Evolutionary conservation across 1,140 invertebrate genomes (phyloP).

Genomic region (Aphidius gifuensis): DNA sequence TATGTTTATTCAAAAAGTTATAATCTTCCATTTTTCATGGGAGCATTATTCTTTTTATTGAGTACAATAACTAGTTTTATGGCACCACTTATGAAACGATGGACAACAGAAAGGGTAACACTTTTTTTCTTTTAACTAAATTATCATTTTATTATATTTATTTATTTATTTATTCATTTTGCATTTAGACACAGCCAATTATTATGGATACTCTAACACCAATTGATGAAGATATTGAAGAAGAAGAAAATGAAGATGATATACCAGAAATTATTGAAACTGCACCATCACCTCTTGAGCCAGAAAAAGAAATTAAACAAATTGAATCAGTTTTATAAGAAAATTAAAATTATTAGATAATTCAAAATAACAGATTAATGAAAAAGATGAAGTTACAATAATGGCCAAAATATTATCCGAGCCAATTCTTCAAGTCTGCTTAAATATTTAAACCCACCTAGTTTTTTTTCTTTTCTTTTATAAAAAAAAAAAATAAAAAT

Average conservation of each 20-base stretch:
- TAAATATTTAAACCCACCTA: background rate
- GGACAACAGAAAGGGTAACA: conserved; percentile 47
- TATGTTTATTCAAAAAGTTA: conserved; percentile 85
- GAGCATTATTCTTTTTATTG: conserved; percentile 81
- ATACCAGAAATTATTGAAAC: conserved; percentile 66
- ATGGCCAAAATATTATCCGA: conserved; percentile 17
- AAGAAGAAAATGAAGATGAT: conserved; percentile 73
- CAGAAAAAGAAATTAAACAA: conserved; percentile 63
- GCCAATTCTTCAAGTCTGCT: conserved; percentile 8
- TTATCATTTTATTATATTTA: background rate
- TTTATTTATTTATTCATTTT: conserved; percentile 14
- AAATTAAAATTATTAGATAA: too few relatives aligned
- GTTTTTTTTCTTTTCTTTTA: too few relatives aligned
- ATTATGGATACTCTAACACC: conserved; percentile 71
- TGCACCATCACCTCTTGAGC: conserved; percentile 59
- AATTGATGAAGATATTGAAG: conserved; percentile 77
- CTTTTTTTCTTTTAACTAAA: background rate
- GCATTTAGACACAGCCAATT: conserved; percentile 55
- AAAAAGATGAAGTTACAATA: conserved; percentile 7
- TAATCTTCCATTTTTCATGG: conserved; percentile 87
- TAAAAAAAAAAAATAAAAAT: background rate
- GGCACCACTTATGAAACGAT: conserved; percentile 73
- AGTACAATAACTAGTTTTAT: conserved; percentile 82
- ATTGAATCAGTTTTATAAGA: conserved; percentile 65
- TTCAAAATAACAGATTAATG: too few relatives aligned